Conservation (phyloP, 2,888 invertebrate genomes). For the Pandemis heparana region DNA sequence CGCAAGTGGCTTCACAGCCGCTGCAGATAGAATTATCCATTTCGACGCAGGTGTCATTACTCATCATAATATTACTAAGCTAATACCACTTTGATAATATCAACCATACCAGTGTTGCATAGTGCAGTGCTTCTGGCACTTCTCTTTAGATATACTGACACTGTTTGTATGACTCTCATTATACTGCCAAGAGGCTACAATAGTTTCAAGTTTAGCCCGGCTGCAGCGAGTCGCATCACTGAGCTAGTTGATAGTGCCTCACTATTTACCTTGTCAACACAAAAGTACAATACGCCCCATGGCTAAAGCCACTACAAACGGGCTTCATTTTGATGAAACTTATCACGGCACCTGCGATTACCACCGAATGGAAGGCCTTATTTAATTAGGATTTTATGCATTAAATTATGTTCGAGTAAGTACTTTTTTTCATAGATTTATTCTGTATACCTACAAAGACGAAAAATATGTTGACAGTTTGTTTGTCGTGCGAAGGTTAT, state of each 20-base stretch:
- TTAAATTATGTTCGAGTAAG: background rate
- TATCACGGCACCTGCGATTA: background rate
- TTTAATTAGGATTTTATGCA: no score
- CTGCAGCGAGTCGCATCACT: background rate
- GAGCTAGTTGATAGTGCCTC: background rate
- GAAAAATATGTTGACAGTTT: constrained; percentile 22
- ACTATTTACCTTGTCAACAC: background rate
- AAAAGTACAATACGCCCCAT: background rate
- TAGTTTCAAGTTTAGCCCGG: background rate
- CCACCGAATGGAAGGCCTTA: background rate
- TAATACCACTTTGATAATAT: background rate
- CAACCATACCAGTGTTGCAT: background rate
- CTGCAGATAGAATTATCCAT: constrained; percentile 18
- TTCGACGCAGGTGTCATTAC: background rate
- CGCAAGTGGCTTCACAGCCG: constrained; percentile 12
- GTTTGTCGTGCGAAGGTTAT: constrained; percentile 12
- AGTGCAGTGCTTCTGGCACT: background rate
- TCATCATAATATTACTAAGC: background rate
- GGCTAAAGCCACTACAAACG: background rate
- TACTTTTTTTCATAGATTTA: background rate
- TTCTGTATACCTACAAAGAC: background rate
- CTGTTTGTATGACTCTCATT: background rate
- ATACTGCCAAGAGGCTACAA: background rate
- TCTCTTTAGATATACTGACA: background rate
- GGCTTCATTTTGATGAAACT: constrained; percentile 1